Base-by-base conservation (phyloP, 2,113 vertebrate genomes). In the Plecotus auritus region DNA sequence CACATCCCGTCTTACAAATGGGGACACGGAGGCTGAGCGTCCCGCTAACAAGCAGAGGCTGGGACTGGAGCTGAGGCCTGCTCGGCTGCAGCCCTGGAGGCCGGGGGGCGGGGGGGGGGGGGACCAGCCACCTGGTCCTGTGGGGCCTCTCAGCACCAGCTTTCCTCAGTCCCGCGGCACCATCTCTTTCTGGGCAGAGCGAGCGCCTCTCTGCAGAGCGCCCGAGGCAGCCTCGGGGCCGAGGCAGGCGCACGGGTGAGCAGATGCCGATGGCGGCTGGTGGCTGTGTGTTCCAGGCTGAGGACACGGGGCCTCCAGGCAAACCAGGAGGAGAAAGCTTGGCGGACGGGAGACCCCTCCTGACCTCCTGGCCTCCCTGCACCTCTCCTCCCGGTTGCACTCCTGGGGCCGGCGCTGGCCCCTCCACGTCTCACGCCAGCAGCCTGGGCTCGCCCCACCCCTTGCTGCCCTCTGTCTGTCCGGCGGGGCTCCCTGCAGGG, bases 311-410 rank as follows among this genome's bases (percentile, higher is more conserved):
- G n/a, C 32, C 47, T 83, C 61, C 42, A 9, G 77, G 26, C 69
- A 64, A 76, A 37, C 45, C 76, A 84, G 47, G 4, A 51, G 72
- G 37, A 88, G 37, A 88, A 94, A 40, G 66, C 37, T 28, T 23
- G 23, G 49, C 76, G 74, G 18, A 37, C 14, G 32, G 84, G 77
- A 76, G 91, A 83, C 40, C 64, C 56, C 56, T 42, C 56, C 66
- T 0, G 92, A 95, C 95, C 90, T 90, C 22, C 74, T 91, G 93
- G 96, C 95, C 95, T 87, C n/a, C 95, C 91, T 91, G 45, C 64
- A 54, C 59, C 93, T 70, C 51, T 42, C 59, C 49, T 91, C 84
- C 70, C 26, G 87, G 84, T n/a, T 74, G 83, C n/a, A 96, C 69
- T 89, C 73, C 59, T n/a, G 81, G 87, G 91, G 89, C 89, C 76